Evolutionary conservation across 2,797 vertebrate genomes (phyloP), one percentile per base, ranked within the genome.

Genomic region (Simalia tracyae): DNA sequence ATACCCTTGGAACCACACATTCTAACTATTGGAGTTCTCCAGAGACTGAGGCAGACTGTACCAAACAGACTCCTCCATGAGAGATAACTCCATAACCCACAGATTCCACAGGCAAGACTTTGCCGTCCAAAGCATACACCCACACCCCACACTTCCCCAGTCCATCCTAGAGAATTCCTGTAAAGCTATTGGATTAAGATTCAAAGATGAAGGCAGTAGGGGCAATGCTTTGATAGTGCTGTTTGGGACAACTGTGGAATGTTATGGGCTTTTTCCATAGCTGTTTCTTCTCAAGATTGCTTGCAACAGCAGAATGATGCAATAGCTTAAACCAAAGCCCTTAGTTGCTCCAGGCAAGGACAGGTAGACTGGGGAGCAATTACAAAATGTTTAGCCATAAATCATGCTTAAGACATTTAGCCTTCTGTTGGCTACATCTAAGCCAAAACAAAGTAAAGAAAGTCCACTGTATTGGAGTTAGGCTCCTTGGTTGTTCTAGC

Each of bases 201-300:
- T 94, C 95, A 96, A 94, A 97, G 96, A 95, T 96, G 94, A 95
- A 96, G 91, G 92, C 90, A 6, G 64, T 46, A 93, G 93, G 94
- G 95, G 95, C 95, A 96, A 95, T 0, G 6, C 94, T 97, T 95
- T 96, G 97, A 96, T 96, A 95, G 92, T 93, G 85, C 59, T 92
- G 95, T 91, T 90, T 0, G 10, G 91, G 92, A 86, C 94, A 93
- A 94, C 31, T 0, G 0, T 94, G 93, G 97, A 97, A 97, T 96
- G 95, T 96, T 96, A 95, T 94, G 93, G 96, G 94, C 93, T 97
- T 97, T 97, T 97, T 97, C 97, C 95, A 0, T 94, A 93, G 94
- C 97, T 97, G 97, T 95, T 96, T 97, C 94, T 96, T 97, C 96
- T 97, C 97, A 97, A 96, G 92, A 93, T 10, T 92, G 94, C 91